Base-by-base conservation (phyloP, 2,888 invertebrate species). In the Hyalella azteca region DNA sequence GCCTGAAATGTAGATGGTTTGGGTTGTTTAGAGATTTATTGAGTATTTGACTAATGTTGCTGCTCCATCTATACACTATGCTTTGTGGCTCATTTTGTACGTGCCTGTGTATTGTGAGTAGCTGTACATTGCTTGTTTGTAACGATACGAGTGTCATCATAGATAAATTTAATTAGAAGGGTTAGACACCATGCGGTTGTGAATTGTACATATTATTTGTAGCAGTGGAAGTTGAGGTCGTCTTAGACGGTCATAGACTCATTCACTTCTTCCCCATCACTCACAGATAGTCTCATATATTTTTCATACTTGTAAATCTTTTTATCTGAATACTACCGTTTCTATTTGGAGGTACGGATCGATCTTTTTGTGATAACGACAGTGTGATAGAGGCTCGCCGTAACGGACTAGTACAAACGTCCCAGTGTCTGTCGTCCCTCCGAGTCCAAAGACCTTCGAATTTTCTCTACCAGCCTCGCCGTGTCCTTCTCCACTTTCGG, bases 1-100 rank as follows among this genome's bases (percentile, higher is more conserved):
- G 84, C 84, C 84, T 84, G 82, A 84, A 82, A 82, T 84, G 81
- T 83, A 83, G 83, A 81, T 80, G 78, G 79, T 83, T 83, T 83
- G 81, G 83, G 80, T 83, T 83, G 76, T 78, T 78, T 78, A 78
- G 79, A 81, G 80, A 79, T 81, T 81, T 83, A 81, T 78, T 79
- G 78, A 83, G 45, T 79, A 83, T 78, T 78, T 79, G 80, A 81
- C 81, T 80, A 79, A 75, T 82, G 78, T 82, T 80, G 78, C 79
- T 76, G 66, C 66, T 82, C 80, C 80, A 80, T 32, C 66, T 66
- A 66, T 66, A 66, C 66, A 82, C 82, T 78, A 82, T 82, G 80
- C 82, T 80, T 78, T 77, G 80, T 60, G 79, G 82, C 82, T 80
- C 80, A 80, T 78, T 79, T 78, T 76, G 77, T 79, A 81, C 54